Percentiles rank a stretch among this genome's conserved stretches.
phyloP scores from a whole-genome alignment of 30 jellyfish, hydroid and myxozoan genomes.

The Mastigias papua region DNA sequence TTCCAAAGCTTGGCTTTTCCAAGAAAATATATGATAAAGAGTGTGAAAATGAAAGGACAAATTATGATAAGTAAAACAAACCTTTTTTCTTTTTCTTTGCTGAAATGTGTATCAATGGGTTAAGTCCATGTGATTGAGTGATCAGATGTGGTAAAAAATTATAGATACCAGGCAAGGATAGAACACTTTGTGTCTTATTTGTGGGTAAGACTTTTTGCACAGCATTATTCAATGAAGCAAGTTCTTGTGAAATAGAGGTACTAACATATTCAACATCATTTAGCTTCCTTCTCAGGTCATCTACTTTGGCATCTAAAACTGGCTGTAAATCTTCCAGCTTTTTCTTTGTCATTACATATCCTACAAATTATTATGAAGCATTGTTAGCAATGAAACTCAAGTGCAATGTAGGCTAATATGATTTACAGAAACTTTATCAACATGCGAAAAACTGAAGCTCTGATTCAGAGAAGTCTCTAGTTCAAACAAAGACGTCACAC shows the following conservation, averaged over 20 bases:
- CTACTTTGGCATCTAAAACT: constrained; percentile 59
- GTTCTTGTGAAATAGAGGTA: constrained; percentile 79
- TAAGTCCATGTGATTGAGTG: constrained; percentile 87
- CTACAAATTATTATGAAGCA: constrained; percentile 32
- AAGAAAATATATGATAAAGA: not conserved
- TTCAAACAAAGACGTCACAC: not conserved
- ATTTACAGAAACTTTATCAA: not conserved
- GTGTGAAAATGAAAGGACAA: not conserved
- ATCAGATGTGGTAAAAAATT: constrained; percentile 88
- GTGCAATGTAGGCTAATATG: not conserved
- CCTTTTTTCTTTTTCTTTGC: constrained; percentile 63
- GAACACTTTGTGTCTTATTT: constrained; percentile 66
- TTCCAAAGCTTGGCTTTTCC: not conserved
- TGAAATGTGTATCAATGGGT: constrained; percentile 73
- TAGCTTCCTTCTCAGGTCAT: constrained; percentile 66
- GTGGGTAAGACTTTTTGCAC: constrained; percentile 64
- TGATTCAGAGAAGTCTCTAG: not conserved
- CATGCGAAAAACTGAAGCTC: not conserved
- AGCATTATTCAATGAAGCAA: constrained; percentile 69
- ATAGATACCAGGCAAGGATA: constrained; percentile 88
- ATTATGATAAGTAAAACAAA: not conserved
- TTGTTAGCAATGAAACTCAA: no score
- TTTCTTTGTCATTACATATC: constrained; percentile 1
- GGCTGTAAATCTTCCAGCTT: constrained; percentile 60
- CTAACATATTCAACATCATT: constrained; percentile 77